A percentile compares a stretch with the other conserved stretches of the same genome.
phyloP scores from a whole-genome alignment of 37 sponge, comb jelly and placozoan genomes.

The Spongia lamella region DNA sequence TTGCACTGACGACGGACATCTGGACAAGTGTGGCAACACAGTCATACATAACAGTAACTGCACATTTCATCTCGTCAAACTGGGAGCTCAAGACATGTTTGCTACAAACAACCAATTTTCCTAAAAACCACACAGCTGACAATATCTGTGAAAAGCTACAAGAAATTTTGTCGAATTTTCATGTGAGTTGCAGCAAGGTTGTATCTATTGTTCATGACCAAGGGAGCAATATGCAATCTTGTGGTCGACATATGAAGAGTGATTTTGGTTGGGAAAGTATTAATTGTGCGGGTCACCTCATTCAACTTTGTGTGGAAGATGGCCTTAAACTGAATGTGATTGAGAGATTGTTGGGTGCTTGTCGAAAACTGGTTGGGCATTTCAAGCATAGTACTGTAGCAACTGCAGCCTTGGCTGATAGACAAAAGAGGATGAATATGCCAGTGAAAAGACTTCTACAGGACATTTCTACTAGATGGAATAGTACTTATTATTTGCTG shows the following conservation, averaged over 20 bases:
- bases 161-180: background rate
- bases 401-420: background rate
- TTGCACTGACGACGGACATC: constrained; percentile 19
- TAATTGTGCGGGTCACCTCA: constrained; percentile 1
- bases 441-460: background rate
- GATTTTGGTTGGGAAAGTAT: constrained; percentile 28
- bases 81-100: background rate
- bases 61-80: constrained; percentile 29
- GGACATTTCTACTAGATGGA: constrained; percentile 16
- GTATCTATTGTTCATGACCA: constrained; percentile 29
- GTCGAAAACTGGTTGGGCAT: constrained; percentile 32
- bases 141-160: constrained; percentile 22
- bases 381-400: constrained; percentile 25
- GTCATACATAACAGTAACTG: constrained; percentile 16
- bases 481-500: background rate
- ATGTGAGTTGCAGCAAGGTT: too few relatives aligned
- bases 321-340: constrained; percentile 1
- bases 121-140: constrained; percentile 23
- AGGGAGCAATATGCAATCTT: constrained; percentile 8
- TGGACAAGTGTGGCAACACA: constrained; percentile 25
- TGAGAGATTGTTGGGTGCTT: background rate
- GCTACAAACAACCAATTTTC: constrained; percentile 12
- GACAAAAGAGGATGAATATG: background rate
- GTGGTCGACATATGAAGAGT: too few relatives aligned
- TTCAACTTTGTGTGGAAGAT: constrained; percentile 11